These are phyloP conservation scores for Callipepla californica DNA, from an alignment of 2,113 vertebrate species.

Conservation along the genomic window DNA sequence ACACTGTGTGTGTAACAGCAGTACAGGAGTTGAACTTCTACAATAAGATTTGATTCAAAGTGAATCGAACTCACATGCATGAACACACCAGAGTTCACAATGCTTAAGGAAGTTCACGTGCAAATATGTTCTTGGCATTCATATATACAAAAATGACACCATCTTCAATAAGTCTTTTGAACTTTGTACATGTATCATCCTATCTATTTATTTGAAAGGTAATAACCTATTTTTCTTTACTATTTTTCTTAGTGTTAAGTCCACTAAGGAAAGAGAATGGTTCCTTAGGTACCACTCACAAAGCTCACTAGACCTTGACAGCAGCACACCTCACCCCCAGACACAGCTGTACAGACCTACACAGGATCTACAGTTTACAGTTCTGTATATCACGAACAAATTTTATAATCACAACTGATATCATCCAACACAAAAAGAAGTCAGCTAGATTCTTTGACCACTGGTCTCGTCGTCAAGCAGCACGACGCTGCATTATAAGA, in stretches of 20 bases:
- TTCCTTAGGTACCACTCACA: neutral
- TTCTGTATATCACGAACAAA: neutral
- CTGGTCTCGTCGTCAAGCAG: neutral
- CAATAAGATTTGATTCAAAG: neutral
- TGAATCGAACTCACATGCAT: accelerated
- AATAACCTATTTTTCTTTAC: neutral
- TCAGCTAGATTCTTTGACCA: neutral
- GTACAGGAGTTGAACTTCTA: neutral
- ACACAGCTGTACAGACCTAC: neutral
- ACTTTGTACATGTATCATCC: neutral
- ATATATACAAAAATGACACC: neutral
- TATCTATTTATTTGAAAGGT: neutral
- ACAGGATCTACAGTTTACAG: neutral
- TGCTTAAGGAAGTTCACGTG: neutral
- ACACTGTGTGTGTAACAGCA: neutral
- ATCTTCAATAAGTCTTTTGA: neutral
- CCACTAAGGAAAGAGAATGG: neutral
- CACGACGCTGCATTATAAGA: neutral
- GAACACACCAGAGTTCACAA: neutral
- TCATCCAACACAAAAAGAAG: neutral
- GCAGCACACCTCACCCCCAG: neutral
- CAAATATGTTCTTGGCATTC: neutral
- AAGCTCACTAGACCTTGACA: neutral
- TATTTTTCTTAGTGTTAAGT: too few species aligned
- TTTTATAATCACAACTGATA: neutral